These are phyloP conservation scores for Otolemur garnettii DNA, from an alignment of 2,113 vertebrate genomes.

Conservation along the genomic window DNA sequence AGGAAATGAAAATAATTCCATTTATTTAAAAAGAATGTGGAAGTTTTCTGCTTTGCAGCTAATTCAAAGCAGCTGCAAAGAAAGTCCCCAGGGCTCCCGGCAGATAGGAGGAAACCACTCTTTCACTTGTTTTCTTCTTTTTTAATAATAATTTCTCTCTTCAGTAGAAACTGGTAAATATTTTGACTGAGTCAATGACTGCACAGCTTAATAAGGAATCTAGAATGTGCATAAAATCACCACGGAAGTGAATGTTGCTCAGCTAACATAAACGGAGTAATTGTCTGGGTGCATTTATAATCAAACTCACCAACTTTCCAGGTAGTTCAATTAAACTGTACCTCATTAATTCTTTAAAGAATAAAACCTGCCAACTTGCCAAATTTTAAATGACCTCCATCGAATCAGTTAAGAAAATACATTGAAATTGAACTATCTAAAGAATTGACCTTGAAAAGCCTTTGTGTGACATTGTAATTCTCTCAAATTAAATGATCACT, in stretches of 20 bases:
- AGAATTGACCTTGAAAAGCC: slow-evolving; percentile 38
- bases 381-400: slow-evolving; percentile 77
- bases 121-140: neutral
- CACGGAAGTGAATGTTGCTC: neutral
- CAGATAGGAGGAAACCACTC: neutral
- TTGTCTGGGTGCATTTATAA: slow-evolving; percentile 66
- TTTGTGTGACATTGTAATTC: slow-evolving; percentile 14
- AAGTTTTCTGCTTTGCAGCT: neutral
- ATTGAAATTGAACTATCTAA: slow-evolving; percentile 70
- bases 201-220: neutral
- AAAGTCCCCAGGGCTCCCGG: neutral
- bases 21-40: slow-evolving; percentile 21
- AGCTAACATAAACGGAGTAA: slow-evolving; percentile 72
- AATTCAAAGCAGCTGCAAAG: slow-evolving; percentile 49
- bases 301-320: slow-evolving; percentile 67
- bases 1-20: slow-evolving; percentile 35
- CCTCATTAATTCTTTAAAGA: slow-evolving; percentile 65
- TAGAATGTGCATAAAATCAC: neutral
- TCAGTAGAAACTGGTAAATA: neutral
- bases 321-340: slow-evolving; percentile 72
- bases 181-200: slow-evolving; percentile 25
- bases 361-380: slow-evolving; percentile 60
- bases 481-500: slow-evolving; percentile 70
- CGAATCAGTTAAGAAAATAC: slow-evolving; percentile 49
- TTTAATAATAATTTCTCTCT: neutral